A percentile compares a stretch with the other conserved stretches of the same genome.
These are phyloP conservation scores for Pseudomugil tenellus DNA, from an alignment of 2,797 vertebrate species.

Conservation along the genomic window DNA sequence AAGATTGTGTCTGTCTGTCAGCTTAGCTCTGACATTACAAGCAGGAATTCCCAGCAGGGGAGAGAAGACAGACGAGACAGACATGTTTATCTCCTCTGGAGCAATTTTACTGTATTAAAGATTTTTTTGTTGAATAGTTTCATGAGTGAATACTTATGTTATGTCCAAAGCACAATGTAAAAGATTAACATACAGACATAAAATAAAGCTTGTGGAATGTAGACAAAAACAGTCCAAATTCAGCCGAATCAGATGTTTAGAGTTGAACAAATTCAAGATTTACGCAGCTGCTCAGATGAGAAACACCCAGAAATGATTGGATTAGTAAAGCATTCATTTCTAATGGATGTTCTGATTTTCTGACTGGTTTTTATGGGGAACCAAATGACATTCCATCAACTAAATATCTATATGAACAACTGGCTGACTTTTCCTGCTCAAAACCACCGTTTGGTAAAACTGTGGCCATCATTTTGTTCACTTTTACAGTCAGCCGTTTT, in stretches of 20 bases:
- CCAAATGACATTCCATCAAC: too few species aligned
- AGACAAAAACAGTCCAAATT: neutral
- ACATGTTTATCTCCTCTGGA: conserved; percentile 4
- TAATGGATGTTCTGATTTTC: too few species aligned
- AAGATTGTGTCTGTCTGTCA: conserved; percentile 65
- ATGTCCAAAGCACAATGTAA: neutral
- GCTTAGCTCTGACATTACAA: conserved; percentile 57
- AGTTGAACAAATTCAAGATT: neutral
- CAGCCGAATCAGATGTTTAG: neutral
- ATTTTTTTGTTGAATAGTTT: neutral
- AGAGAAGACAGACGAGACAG: neutral
- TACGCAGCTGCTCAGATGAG: neutral
- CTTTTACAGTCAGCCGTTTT: too few species aligned
- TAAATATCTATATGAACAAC: too few species aligned
- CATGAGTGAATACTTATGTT: neutral
- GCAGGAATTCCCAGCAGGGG: conserved; percentile 1
- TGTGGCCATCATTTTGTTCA: too few species aligned
- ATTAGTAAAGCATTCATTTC: too few species aligned
- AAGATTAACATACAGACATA: neutral
- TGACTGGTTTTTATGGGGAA: too few species aligned
- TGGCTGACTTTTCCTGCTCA: too few species aligned
- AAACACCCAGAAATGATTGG: too few species aligned
- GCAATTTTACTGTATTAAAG: neutral
- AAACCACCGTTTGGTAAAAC: too few species aligned
- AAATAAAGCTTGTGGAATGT: too few species aligned